phyloP scores from a whole-genome alignment of 2,113 vertebrate genomes.

The Heterochromis multidens region DNA sequence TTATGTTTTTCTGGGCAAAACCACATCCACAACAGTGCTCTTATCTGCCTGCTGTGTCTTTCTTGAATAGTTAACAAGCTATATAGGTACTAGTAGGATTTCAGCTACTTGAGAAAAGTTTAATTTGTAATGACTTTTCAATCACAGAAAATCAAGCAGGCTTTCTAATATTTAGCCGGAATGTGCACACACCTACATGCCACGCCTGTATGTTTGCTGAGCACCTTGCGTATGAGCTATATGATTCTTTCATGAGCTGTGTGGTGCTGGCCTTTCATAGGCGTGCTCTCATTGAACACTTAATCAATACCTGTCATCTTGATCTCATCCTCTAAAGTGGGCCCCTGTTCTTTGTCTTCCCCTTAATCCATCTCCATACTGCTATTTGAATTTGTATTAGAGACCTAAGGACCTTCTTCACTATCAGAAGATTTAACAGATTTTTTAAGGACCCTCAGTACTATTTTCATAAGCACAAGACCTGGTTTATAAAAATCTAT shows the following conservation, averaged over 20 bases:
- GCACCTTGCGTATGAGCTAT: slow-evolving; percentile 34
- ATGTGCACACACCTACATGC: slow-evolving; percentile 11
- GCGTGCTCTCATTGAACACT: slow-evolving; percentile 66
- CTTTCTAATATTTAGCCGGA: slow-evolving; percentile 7
- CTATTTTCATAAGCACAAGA: slow-evolving; percentile 55
- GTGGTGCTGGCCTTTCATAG: slow-evolving; percentile 60
- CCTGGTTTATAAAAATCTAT: slow-evolving; percentile 63
- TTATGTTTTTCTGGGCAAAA: slow-evolving; percentile 23
- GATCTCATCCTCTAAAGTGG: slow-evolving; percentile 69
- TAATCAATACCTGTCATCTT: slow-evolving; percentile 77
- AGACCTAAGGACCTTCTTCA: slow-evolving; percentile 57
- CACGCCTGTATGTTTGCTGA: slow-evolving; percentile 52
- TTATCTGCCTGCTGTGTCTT: background rate
- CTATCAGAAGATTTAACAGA: slow-evolving; percentile 68
- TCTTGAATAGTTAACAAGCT: slow-evolving; percentile 4
- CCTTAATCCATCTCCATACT: slow-evolving; percentile 66
- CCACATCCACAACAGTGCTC: background rate
- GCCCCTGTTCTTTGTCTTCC: slow-evolving; percentile 47
- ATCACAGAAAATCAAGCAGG: slow-evolving; percentile 5
- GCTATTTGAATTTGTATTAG: slow-evolving; percentile 72
- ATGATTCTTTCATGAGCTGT: slow-evolving; percentile 72
- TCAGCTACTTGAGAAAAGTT: slow-evolving; percentile 15
- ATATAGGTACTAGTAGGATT: background rate
- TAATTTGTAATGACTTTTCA: slow-evolving; percentile 33
- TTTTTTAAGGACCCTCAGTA: slow-evolving; percentile 67